Evolutionary conservation across 2,113 vertebrate genomes (phyloP).

Genomic region (Elephantulus edwardii): DNA sequence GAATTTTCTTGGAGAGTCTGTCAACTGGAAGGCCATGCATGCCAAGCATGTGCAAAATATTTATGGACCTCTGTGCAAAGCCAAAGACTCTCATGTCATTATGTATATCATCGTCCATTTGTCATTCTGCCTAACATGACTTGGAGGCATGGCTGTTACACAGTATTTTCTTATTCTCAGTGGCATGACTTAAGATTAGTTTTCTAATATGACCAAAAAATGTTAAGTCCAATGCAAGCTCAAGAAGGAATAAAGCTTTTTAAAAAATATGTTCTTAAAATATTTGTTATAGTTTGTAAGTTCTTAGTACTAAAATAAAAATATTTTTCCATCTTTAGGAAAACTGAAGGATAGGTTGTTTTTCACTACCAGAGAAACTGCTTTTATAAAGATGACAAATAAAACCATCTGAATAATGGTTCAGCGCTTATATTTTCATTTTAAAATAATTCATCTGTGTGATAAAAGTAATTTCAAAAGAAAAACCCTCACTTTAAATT

Average conservation of each 20-base stretch:
- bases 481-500: not conserved
- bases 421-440: not conserved
- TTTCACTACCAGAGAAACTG: not conserved
- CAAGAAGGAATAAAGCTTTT: not conserved
- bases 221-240: not conserved
- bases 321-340: not conserved
- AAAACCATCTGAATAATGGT: not conserved
- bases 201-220: slow-evolving; percentile 13
- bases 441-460: not conserved
- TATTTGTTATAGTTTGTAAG: not conserved
- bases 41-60: slow-evolving; percentile 63
- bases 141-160: slow-evolving; percentile 28
- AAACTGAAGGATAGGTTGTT: not conserved
- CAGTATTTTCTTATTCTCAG: slow-evolving; percentile 27
- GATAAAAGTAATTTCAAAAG: not conserved
- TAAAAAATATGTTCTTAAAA: not conserved
- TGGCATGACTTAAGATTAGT: not conserved
- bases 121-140: slow-evolving; percentile 3
- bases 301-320: not conserved
- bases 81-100: slow-evolving; percentile 32
- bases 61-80: slow-evolving; percentile 59
- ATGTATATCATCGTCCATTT: slow-evolving; percentile 51
- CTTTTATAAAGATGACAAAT: not conserved
- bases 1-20: slow-evolving; percentile 72
- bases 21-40: slow-evolving; percentile 64